phyloP scores from a whole-genome alignment of 2,888 invertebrate species.

The Neoaliturus tenellus region DNA sequence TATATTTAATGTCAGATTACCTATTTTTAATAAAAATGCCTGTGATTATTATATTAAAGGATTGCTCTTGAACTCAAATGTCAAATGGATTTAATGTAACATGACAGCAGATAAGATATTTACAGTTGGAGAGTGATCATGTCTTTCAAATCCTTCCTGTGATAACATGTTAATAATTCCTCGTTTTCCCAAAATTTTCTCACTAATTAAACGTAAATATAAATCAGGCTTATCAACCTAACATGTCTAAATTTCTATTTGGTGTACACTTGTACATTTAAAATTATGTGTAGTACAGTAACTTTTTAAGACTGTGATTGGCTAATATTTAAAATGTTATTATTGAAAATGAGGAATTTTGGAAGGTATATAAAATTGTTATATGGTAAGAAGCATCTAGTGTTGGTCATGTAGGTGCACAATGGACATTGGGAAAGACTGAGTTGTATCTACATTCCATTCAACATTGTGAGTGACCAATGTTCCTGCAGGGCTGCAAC shows the following conservation, averaged over 20 bases:
- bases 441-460: constrained; percentile 58
- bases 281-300: background rate
- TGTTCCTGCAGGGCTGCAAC: constrained; percentile 42
- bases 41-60: constrained; percentile 59
- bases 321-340: background rate
- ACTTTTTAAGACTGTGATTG: background rate
- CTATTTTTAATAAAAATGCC: constrained; percentile 64
- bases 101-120: constrained; percentile 27
- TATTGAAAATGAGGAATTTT: constrained; percentile 31
- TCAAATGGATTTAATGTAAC: constrained; percentile 25
- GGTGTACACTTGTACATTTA: background rate
- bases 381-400: background rate
- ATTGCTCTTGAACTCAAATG: constrained; percentile 50
- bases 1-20: constrained; percentile 59
- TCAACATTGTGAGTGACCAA: constrained; percentile 51
- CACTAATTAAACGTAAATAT: background rate
- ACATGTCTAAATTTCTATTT: background rate
- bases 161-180: constrained; percentile 51
- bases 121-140: constrained; percentile 51
- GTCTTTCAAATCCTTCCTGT: constrained; percentile 61
- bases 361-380: constrained; percentile 10
- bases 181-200: constrained; percentile 7
- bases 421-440: constrained; percentile 57
- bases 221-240: too few species aligned
- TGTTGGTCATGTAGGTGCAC: constrained; percentile 38